Conservation (phyloP, 2,797 vertebrate species). For the Pachyuromys duprasi region DNA sequence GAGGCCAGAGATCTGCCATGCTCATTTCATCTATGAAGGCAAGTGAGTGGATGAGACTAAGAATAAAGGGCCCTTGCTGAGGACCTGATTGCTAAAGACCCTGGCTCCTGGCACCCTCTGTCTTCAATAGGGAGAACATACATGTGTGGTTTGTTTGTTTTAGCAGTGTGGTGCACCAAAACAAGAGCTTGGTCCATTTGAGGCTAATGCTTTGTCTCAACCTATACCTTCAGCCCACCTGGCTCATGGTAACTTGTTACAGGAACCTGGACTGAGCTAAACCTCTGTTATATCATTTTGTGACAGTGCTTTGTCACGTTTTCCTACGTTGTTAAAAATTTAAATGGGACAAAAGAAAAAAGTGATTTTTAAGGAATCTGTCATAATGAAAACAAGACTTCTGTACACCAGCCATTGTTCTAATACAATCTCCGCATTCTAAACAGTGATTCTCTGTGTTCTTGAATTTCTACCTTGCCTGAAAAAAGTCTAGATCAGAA, state of each 20-base stretch:
- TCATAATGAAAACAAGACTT: background rate
- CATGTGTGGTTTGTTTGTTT: background rate
- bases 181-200: no score
- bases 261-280: background rate
- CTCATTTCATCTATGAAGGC: background rate
- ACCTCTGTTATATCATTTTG: background rate
- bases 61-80: background rate
- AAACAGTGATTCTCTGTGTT: background rate
- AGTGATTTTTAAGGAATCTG: background rate
- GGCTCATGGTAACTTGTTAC: background rate
- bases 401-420: background rate
- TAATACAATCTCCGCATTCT: background rate
- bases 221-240: background rate
- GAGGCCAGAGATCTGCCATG: background rate
- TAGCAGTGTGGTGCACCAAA: no score
- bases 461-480: background rate
- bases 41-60: background rate
- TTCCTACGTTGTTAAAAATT: slow-evolving; percentile 1
- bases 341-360: slow-evolving; percentile 12
- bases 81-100: background rate
- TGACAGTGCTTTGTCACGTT: background rate
- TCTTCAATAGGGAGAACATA: background rate
- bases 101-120: background rate
- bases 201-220: background rate
- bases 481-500: background rate